Evolutionary conservation across 2,888 invertebrate species (phyloP), one percentile per base, ranked within the genome.

Genomic region (Phalera bucephala): DNA sequence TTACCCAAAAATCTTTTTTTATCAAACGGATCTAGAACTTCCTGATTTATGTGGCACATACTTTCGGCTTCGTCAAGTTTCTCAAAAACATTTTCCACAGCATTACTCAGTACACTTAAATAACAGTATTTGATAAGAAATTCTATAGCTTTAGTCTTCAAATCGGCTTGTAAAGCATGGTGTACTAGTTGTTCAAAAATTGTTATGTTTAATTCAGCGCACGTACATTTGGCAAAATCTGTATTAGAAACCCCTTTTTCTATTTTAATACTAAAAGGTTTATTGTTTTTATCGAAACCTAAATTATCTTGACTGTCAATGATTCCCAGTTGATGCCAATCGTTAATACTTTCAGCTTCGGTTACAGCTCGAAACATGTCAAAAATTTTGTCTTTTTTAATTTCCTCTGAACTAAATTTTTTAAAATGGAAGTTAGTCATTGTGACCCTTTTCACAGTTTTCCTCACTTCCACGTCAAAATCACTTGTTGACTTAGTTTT

Each of bases 101-200:
- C 74, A 52, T 74, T 74, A 25, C 61, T 68, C 9, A 79, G 39
- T n/a, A 84, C 46, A 60, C 74, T 78, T 11, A 83, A 64, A 51
- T 79, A 64, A 40, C 76, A 59, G 39, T 54, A 83, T 23, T 64
- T 69, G 21, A 86, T 72, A 28, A 75, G 51, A 51, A 84, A 86
- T 46, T 83, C 70, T 21, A 87, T 59, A 22, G 75, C 64, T 67
- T 82, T 86, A 4, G 45, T 50, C 49, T 74, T 83, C 32, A 86
- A 50, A 52, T 87, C 86, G 13, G 89, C 86, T 62, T 77, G 71
- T 43, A 58, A 51, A n/a, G 88, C 82, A 38, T 89, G 89, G 41
- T 78, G 47, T 34, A 85, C 71, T 5, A 89, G 59, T 60, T 89
- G 86, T 40, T 85, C 81, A 50, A 65, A 74, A 52, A 86, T 76